Base-by-base conservation (phyloP, 2,888 invertebrate genomes). In the Hirudinaria manillensis region DNA sequence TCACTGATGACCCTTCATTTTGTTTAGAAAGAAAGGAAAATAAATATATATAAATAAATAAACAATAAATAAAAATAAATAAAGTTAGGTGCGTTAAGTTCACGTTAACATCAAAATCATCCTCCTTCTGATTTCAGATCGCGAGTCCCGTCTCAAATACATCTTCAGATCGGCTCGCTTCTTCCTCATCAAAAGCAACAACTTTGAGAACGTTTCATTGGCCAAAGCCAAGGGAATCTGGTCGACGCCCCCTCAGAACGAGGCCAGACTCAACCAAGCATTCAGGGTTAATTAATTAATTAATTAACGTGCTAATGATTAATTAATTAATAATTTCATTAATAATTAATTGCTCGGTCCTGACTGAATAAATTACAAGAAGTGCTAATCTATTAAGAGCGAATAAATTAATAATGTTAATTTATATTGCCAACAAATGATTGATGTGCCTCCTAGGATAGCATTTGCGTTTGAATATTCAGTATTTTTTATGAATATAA, bases 191-290 rank as follows among this genome's bases (percentile, higher is more conserved):
- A 98, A 98, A 87, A 96, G 96, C 72, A 97, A 96, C 86, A 98
- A 98, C 87, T 92, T 93, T 77, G 97, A 98, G 86, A 98, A 98
- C 86, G 92, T 98, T 73, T 91, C 92, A 53, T 85, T 98, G 77
- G 94, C 96, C 0, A 98, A 98, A 86, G 92, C 91, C 24, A 83
- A 86, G 87, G 94, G 93, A 78, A 96, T 97, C 4, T 98, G 97
- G 98, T 96, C 97, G 3, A 98, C 98, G 3, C 89, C 96, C 76
- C 96, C 96, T 3, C 94, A 94, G 85, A 98, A 98, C 86, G 97
- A 98, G 87, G 91, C 93, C 0, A 94, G 95, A 86, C 88, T 98
- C 73, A 97, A 96, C 87, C 93, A 93, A 87, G 96, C 97, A 0
- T 95, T 91, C 82, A 90, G 91, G 81, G 86, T 86, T 81, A 78